phyloP scores from a whole-genome alignment of 2,888 invertebrate species.

The Tubulanus polymorphus region DNA sequence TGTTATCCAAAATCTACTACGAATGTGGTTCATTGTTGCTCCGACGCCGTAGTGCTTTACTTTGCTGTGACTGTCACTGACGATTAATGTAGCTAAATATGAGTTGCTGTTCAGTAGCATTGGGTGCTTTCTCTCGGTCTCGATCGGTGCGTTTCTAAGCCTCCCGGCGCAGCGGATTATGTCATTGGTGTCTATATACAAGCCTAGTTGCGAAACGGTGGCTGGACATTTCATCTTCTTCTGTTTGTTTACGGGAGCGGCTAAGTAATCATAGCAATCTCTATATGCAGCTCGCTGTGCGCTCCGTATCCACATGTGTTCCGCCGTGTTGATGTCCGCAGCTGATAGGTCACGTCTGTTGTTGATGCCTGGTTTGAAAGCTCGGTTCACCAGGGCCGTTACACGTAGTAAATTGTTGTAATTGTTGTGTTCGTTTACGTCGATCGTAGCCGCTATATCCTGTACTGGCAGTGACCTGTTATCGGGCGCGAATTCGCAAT shows the following conservation, averaged over 20 bases:
- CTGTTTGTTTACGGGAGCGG: background rate
- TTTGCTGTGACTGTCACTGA: background rate
- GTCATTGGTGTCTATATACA: background rate
- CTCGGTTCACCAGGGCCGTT: background rate
- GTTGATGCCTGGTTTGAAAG: background rate
- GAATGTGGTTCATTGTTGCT: background rate
- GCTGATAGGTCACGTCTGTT: background rate
- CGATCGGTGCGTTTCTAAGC: background rate
- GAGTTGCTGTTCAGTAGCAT: background rate
- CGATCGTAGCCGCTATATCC: too few species aligned
- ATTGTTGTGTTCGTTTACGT: background rate
- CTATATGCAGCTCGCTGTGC: background rate
- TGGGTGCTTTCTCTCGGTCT: background rate
- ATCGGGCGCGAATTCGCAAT: too few species aligned
- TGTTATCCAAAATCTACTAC: conserved; percentile 1
- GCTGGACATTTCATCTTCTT: background rate
- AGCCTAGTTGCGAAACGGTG: background rate
- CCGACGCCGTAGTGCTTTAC: background rate
- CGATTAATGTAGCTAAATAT: background rate
- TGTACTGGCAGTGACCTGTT: too few species aligned
- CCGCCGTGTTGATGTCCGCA: background rate
- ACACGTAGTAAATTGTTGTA: background rate
- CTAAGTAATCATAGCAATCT: background rate
- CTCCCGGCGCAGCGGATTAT: background rate
- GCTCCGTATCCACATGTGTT: background rate